Evolutionary conservation across 2,797 vertebrate genomes (phyloP), one percentile per base, ranked within the genome.

Genomic region (Pampus argenteus): DNA sequence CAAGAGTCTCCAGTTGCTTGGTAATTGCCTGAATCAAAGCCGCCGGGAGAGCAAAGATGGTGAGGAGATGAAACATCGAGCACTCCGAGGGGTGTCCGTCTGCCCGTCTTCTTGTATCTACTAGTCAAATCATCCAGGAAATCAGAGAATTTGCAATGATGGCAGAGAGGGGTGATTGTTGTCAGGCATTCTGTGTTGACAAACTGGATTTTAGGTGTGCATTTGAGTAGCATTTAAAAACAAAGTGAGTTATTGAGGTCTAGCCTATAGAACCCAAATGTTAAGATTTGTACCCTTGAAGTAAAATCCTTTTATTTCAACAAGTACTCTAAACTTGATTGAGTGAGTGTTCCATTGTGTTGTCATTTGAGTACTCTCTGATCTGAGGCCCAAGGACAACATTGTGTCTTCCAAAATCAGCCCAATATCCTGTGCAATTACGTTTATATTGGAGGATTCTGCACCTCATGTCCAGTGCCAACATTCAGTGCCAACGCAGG

Each of bases 11-110:
- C 78, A 80, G 86, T 90, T 48, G 71, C 73, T 71, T 82, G 86
- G 88, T 94, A 94, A 93, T 93, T 94, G 92, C 81, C 76, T 65
- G 88, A 92, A 93, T 92, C 89, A 90, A 89, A 90, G 85, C 77
- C 78, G 31, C 40, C 3, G 74, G 82, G 78, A 82, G 69, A 82
- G 76, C 61, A 69, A 64, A 76, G 78, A 78, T 50, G 73, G 76
- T 26, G 57, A 60, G 69, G 74, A 79, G 72, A 82, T 66, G 23
- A 74, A 76, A 74, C 67, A 49, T 29, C 5, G 50, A 63, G 10
- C 51, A 18, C 66, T 62, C 57, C 22, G 74, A 83, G 65, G 58
- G 74, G 52, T 64, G 71, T 71, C 78, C 64, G 20, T 75, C 76
- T 26, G 4, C 59, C 26, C 3, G 17, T 73, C 66, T 57, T 22